phyloP scores from a whole-genome alignment of 1,140 invertebrate species.

The Lucilia cuprina region DNA sequence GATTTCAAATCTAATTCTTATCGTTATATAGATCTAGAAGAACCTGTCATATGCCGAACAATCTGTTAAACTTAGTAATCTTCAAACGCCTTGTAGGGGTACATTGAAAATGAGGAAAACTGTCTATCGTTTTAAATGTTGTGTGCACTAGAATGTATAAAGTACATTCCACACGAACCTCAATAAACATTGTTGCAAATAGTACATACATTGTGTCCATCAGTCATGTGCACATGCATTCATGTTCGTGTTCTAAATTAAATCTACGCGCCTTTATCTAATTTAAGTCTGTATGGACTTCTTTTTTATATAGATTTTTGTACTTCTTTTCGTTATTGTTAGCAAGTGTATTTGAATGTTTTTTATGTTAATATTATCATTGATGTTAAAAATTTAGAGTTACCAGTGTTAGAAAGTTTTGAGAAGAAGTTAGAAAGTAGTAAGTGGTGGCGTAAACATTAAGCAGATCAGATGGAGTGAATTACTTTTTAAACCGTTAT shows the following conservation, averaged over 20 bases:
- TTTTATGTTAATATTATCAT: not conserved
- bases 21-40: too few relatives aligned
- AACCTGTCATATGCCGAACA: too few relatives aligned
- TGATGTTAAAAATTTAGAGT: not conserved
- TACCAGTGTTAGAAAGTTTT: not conserved
- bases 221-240: not conserved
- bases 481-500: too few relatives aligned
- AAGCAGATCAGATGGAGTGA: too few relatives aligned
- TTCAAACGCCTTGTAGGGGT: not conserved
- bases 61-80: too few relatives aligned
- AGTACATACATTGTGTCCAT: not conserved
- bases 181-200: not conserved
- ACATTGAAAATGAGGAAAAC: not conserved
- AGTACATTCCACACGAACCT: too few relatives aligned
- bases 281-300: not conserved
- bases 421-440: not conserved
- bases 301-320: not conserved
- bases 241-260: not conserved
- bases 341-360: not conserved
- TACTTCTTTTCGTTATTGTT: not conserved
- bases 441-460: too few relatives aligned
- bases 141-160: not conserved
- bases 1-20: too few relatives aligned
- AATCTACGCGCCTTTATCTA: not conserved
- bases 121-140: not conserved